A percentile compares a stretch with the other conserved stretches of the same genome.
These are phyloP conservation scores for Aleiodes sp. DNA, from an alignment of 1,140 invertebrate genomes.

Conservation along the genomic window DNA sequence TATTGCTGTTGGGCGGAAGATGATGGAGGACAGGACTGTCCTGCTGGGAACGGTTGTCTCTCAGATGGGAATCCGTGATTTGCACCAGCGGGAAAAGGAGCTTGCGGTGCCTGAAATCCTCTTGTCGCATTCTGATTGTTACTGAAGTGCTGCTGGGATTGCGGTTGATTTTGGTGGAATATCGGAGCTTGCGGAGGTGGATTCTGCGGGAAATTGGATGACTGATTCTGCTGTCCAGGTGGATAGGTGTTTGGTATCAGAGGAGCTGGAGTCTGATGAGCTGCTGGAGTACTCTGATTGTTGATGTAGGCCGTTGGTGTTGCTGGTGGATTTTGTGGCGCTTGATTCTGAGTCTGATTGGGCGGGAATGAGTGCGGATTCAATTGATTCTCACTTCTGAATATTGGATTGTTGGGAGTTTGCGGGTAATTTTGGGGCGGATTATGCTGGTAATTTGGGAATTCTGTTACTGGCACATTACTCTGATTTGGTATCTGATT, in stretches of 20 bases:
- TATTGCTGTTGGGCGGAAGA: too few species aligned
- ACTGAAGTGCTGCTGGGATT: constrained; percentile 23
- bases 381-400: constrained; percentile 33
- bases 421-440: constrained; percentile 48
- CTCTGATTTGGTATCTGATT: constrained; percentile 46
- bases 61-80: too few species aligned
- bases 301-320: constrained; percentile 24
- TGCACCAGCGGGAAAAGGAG: too few species aligned
- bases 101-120: too few species aligned
- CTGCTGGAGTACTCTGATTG: constrained; percentile 27
- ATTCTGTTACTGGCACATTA: constrained; percentile 53
- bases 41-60: not conserved
- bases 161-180: constrained; percentile 33
- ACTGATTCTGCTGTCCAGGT: constrained; percentile 26
- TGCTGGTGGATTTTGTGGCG: constrained; percentile 22
- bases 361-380: constrained; percentile 38
- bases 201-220: constrained; percentile 37
- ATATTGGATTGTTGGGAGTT: constrained; percentile 44
- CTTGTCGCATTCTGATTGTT: constrained; percentile 24
- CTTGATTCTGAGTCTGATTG: constrained; percentile 23
- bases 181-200: constrained; percentile 36
- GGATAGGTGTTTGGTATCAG: not conserved
- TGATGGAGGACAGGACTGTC: constrained; percentile 15
- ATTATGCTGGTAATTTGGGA: constrained; percentile 50
- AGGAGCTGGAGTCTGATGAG: constrained; percentile 23